Conservation (phyloP, 1,140 invertebrate genomes). For the Yoshiicerus persimilis region DNA sequence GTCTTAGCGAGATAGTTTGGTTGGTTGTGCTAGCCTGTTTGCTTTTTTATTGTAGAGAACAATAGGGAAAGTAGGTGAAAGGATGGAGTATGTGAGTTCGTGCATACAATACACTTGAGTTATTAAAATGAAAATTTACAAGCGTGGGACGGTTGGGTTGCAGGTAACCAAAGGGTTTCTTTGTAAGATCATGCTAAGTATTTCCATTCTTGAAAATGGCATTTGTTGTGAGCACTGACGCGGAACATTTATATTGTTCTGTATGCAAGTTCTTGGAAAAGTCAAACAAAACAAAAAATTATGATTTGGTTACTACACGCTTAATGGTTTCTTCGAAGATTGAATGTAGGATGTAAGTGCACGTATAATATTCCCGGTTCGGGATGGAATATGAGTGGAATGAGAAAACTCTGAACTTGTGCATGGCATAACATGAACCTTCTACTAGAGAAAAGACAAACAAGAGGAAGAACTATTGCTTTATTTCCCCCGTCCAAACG, state of each 20-base stretch:
- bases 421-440: not conserved
- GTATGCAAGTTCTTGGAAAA: not conserved
- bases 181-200: not conserved
- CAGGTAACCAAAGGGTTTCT: not conserved
- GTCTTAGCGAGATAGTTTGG: not conserved
- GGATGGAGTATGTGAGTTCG: not conserved
- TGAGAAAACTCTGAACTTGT: not conserved
- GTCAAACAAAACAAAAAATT: conserved; percentile 21
- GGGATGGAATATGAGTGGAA: not conserved
- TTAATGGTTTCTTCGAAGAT: conserved; percentile 12
- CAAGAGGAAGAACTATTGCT: not conserved
- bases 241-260: not conserved
- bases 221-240: not conserved
- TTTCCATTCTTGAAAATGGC: not conserved
- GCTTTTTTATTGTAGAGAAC: not conserved
- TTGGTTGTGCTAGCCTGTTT: not conserved
- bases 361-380: not conserved
- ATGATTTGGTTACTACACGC: not conserved
- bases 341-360: not conserved
- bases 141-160: not conserved
- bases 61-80: not conserved
- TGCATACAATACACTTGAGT: not conserved
- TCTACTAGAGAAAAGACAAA: not conserved
- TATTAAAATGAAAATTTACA: not conserved
- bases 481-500: not conserved